Base-by-base conservation (phyloP, 2,113 vertebrate genomes). In the Nibea coibor region DNA sequence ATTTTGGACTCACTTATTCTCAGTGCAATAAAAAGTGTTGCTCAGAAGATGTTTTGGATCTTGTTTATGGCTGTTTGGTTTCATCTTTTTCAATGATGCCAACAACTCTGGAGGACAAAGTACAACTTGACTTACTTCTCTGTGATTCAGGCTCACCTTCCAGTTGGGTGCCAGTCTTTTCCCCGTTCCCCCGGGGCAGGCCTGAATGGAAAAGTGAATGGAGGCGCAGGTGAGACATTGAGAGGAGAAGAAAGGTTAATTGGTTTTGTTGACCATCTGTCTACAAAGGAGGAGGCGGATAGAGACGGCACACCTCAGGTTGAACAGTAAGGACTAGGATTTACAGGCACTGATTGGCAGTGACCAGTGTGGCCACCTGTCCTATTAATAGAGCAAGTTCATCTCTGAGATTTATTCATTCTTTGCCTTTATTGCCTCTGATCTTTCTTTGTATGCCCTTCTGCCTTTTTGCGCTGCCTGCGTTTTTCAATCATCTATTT, bases 191-290 rank as follows among this genome's bases (percentile, higher is more conserved):
- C 50, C 24, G 58, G 74, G 75, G 58, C 64, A 6, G 72, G 72
- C 39, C 80, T 74, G 76, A 83, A 78, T 81, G 76, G 73, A 80
- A 61, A 48, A 83, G 88, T 74, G 78, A 87, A 90, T 82, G 88
- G 78, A 0, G 28, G 51, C 56, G 82, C 86, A 89, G 92, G 56
- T 78, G 86, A 92, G 90, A 92, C 92, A 84, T 83, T 85, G 88
- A 54, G 58, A 91, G 90, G 87, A 87, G 91, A 90, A 83, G 88
- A 94, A 94, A 96, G 96, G 96, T 96, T 96, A 97, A 96, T 94
- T 95, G 94, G 92, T 94, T 97, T 94, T 76, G 85, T 93, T 93
- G 95, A 95, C 96, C 95, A 96, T 96, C 96, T 97, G 96, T 94
- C 95, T 94, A 78, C 81, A 78, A 78, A 78, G 72, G 89, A 92